Evolutionary conservation across 2,797 vertebrate species (phyloP).

Genomic region (Phataginus tricuspis): DNA sequence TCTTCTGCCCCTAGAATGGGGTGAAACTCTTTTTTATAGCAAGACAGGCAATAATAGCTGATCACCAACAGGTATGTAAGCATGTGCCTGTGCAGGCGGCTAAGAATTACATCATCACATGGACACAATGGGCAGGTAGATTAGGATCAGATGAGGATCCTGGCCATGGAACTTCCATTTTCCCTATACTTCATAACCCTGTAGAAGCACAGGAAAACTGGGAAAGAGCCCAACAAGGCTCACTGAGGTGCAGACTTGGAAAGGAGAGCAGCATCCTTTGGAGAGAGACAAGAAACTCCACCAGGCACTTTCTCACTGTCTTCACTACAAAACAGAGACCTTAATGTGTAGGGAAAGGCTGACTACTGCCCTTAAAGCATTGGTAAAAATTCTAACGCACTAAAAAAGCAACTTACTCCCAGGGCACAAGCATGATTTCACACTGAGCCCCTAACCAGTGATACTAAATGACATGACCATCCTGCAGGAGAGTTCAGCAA

Average conservation of each 20-base stretch:
- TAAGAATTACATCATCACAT: too few species aligned
- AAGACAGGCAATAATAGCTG: too few species aligned
- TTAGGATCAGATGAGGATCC: too few species aligned
- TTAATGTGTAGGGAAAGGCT: not conserved
- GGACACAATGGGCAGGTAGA: too few species aligned
- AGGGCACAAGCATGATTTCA: not conserved
- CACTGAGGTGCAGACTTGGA: not conserved
- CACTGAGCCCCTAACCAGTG: not conserved
- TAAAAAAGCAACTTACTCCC: not conserved
- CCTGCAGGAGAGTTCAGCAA: not conserved
- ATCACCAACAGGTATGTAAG: too few species aligned
- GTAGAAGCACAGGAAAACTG: not conserved
- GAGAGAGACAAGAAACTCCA: accelerated
- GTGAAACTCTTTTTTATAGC: too few species aligned
- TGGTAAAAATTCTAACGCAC: not conserved
- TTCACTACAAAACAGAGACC: not conserved
- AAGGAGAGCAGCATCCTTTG: not conserved
- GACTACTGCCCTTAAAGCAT: not conserved
- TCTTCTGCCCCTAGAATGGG: too few species aligned
- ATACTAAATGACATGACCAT: not conserved
- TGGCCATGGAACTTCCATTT: too few species aligned
- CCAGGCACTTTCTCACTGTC: not conserved
- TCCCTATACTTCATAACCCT: not conserved
- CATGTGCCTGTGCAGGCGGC: too few species aligned
- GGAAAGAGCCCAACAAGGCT: not conserved